Base-by-base conservation (phyloP, 2,888 invertebrate species). In the Eretmocerus hayati region DNA sequence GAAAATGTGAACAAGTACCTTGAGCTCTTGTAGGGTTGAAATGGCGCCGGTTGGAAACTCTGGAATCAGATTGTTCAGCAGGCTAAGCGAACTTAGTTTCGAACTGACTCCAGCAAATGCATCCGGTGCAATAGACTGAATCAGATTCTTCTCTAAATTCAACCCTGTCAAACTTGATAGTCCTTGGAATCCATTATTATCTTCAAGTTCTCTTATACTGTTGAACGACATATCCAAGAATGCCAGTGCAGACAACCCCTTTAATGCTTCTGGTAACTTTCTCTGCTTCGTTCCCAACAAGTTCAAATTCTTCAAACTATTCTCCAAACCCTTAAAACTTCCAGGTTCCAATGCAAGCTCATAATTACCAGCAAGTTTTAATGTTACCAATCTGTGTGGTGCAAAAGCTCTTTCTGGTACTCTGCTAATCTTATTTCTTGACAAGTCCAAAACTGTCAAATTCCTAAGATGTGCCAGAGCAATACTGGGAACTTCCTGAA, bases 211-310 rank as follows among this genome's bases (percentile, higher is more conserved):
- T 57, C 85, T 77, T 38, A 93, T 82, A 59, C 87, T 84, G 65
- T 93, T 93, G 71, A 91, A 87, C 1, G 92, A 91, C 48, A 93
- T 74, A 74, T 93, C 93, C 48, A 93, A 75, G 66, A 92, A 93
- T 1, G 92, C 91, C 56, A 93, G 73, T 40, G 84, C 85, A 52
- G 78, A 81, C 26, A 93, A 75, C 5, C 87, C 87, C 54, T 81
- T 75, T 18, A 92, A 81, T 39, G 89, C 84, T 58, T 83, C 83
- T 0, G 93, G 92, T 11, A 93, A 81, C 42, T 76, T 75, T 59
- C 85, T 85, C 67, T 90, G 89, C 46, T 82, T 77, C 0, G 90
- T 90, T 23, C 90, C 90, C 75, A 92, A 92, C 30, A 93, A 74
- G 68, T 93, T 92, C 40, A 93, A 75, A 72, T 93, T 93, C 72